Conservation (phyloP, 2,888 invertebrate genomes). For the Aphodius sticticus region DNA sequence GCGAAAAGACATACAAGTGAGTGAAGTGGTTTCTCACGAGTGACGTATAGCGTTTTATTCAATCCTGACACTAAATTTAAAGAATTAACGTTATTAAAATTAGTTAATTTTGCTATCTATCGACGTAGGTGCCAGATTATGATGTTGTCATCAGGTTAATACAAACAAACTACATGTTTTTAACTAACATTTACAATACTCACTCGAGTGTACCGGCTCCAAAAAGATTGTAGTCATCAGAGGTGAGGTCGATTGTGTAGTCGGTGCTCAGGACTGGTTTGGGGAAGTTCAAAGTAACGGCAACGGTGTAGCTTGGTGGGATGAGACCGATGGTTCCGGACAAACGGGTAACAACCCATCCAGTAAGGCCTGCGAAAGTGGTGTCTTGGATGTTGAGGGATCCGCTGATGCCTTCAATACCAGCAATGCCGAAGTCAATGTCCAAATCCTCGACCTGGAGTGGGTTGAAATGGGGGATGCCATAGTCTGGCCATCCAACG, state of each 20-base stretch:
- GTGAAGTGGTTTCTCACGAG: too few species aligned
- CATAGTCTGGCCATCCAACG: slow-evolving; percentile 23
- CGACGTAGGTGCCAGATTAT: too few species aligned
- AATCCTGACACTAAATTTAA: too few species aligned
- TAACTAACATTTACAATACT: background rate
- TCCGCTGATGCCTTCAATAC: slow-evolving; percentile 28
- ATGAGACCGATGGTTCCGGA: slow-evolving; percentile 30
- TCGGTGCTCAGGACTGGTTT: slow-evolving; percentile 21
- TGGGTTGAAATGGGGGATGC: slow-evolving; percentile 29
- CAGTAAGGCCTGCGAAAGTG: slow-evolving; percentile 21
- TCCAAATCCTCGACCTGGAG: background rate
- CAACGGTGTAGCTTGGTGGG: slow-evolving; percentile 28
- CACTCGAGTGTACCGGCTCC: slow-evolving; percentile 27
- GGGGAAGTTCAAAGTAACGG: slow-evolving; percentile 20
- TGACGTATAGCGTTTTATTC: too few species aligned
- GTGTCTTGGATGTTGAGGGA: slow-evolving; percentile 13
- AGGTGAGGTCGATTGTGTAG: slow-evolving; percentile 20
- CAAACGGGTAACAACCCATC: slow-evolving; percentile 14
- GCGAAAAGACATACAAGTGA: too few species aligned
- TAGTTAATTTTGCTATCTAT: too few species aligned
- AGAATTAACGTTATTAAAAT: too few species aligned
- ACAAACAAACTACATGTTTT: too few species aligned
- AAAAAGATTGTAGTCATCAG: background rate
- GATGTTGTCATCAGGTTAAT: background rate
- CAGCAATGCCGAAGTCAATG: slow-evolving; percentile 9